A percentile compares a stretch with the other conserved stretches of the same genome.
These are phyloP conservation scores for Zaprionus lineosus DNA, from an alignment of 2,888 invertebrate species.

Conservation along the genomic window DNA sequence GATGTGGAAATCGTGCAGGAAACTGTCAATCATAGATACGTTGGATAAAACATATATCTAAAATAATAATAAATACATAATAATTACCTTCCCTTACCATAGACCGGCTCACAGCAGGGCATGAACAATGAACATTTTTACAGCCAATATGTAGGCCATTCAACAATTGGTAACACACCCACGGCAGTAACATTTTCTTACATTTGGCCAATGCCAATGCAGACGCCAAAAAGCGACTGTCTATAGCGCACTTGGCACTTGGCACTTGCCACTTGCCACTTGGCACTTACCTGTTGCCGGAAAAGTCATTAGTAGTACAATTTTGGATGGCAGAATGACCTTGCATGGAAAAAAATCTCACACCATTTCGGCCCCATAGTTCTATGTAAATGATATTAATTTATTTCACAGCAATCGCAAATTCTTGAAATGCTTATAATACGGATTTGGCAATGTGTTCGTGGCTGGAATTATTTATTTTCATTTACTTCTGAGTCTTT, in stretches of 20 bases:
- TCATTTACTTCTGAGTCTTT: slow-evolving; percentile 1
- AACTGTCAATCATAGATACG: no score
- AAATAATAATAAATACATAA: background rate
- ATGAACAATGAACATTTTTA: slow-evolving; percentile 19
- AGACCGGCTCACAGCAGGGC: no score
- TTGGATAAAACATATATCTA: background rate
- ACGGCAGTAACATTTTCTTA: slow-evolving; percentile 29
- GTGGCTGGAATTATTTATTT: slow-evolving; percentile 6
- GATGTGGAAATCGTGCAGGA: no score
- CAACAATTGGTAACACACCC: slow-evolving; percentile 46
- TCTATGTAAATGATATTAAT: slow-evolving; percentile 45
- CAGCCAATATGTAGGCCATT: slow-evolving; percentile 31
- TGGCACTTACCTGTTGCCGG: slow-evolving; percentile 31
- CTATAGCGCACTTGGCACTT: slow-evolving; percentile 8
- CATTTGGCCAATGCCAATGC: slow-evolving; percentile 54
- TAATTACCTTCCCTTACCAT: no score
- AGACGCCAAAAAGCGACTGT: slow-evolving; percentile 17
- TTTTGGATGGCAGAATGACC: slow-evolving; percentile 36
- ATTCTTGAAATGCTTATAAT: slow-evolving; percentile 30
- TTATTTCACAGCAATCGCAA: slow-evolving; percentile 26
- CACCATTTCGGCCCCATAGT: slow-evolving; percentile 54
- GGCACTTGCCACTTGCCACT: slow-evolving; percentile 17
- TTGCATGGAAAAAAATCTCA: slow-evolving; percentile 36
- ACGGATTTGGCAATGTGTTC: slow-evolving; percentile 37
- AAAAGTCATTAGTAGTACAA: slow-evolving; percentile 40